These are phyloP conservation scores for Pimephales promelas DNA, from an alignment of 2,113 vertebrate species.

Conservation along the genomic window DNA sequence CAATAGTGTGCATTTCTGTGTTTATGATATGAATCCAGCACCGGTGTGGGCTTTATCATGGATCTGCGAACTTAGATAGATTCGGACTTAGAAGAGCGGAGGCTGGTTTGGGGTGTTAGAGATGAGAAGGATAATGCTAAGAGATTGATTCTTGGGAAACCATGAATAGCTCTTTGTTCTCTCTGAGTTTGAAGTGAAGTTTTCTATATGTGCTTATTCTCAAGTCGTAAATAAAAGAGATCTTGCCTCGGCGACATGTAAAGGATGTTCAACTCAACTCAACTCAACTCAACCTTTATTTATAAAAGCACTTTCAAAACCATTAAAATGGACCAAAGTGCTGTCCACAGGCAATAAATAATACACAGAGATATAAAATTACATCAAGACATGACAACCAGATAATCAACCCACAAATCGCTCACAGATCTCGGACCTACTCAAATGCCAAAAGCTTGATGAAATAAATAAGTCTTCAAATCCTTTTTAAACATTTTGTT, in stretches of 20 bases:
- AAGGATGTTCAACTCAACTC: too few relatives aligned
- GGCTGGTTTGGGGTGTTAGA: slow-evolving; percentile 10
- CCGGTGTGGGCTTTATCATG: slow-evolving; percentile 37
- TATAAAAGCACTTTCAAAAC: too few relatives aligned
- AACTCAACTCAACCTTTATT: too few relatives aligned
- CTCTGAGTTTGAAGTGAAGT: not conserved
- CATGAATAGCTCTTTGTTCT: slow-evolving; percentile 33
- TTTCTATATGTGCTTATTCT: slow-evolving; percentile 6
- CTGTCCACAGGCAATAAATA: too few relatives aligned
- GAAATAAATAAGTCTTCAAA: too few relatives aligned
- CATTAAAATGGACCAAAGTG: too few relatives aligned
- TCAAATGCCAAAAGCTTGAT: too few relatives aligned
- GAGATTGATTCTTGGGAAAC: not conserved
- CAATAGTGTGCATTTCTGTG: not conserved
- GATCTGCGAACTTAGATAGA: slow-evolving; percentile 3
- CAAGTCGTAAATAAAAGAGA: not conserved
- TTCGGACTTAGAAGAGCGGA: slow-evolving; percentile 1
- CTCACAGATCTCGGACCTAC: too few relatives aligned
- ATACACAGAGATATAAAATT: too few relatives aligned
- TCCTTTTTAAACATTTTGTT: too few relatives aligned
- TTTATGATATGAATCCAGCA: not conserved
- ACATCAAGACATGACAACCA: too few relatives aligned
- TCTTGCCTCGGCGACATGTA: not conserved
- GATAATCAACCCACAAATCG: too few relatives aligned
- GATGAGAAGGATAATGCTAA: slow-evolving; percentile 22